Evolutionary conservation across 2,888 invertebrate genomes (phyloP).

Genomic region (Polyommatus icarus): DNA sequence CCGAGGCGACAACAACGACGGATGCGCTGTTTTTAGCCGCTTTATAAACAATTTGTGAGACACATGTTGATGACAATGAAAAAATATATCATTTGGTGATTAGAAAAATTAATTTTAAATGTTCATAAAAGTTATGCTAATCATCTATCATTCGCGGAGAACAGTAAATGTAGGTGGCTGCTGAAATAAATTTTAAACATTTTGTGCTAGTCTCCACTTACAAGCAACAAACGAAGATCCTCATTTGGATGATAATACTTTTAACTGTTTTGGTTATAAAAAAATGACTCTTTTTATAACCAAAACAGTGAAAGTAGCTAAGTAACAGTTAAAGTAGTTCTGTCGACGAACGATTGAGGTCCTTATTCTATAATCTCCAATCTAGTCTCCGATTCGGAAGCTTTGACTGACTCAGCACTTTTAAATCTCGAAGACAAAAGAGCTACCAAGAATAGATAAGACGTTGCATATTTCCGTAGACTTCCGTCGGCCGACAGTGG

Average conservation of each 20-base stretch:
- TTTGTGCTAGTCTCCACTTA: too few species aligned
- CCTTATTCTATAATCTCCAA: too few species aligned
- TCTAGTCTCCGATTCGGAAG: background rate
- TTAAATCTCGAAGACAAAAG: conserved; percentile 40
- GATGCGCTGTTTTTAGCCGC: conserved; percentile 50
- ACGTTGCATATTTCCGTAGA: conserved; percentile 56
- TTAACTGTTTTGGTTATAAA: background rate
- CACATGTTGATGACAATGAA: conserved; percentile 46
- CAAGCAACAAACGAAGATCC: too few species aligned
- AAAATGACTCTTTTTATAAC: too few species aligned
- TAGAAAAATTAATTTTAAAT: conserved; percentile 1
- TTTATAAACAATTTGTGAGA: conserved; percentile 55
- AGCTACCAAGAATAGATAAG: conserved; percentile 46
- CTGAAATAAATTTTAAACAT: too few species aligned
- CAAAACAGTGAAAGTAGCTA: too few species aligned
- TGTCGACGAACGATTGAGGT: too few species aligned
- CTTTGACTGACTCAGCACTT: conserved; percentile 25
- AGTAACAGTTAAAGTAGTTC: too few species aligned
- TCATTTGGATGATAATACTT: background rate
- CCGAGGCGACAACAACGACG: conserved; percentile 53
- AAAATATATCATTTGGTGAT: conserved; percentile 19
- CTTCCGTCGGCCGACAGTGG: conserved; percentile 67
- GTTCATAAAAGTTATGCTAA: background rate
- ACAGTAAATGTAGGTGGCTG: background rate
- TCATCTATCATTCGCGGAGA: background rate